These are phyloP conservation scores for Cololabis saira DNA, from an alignment of 2,113 vertebrate species.

Conservation along the genomic window DNA sequence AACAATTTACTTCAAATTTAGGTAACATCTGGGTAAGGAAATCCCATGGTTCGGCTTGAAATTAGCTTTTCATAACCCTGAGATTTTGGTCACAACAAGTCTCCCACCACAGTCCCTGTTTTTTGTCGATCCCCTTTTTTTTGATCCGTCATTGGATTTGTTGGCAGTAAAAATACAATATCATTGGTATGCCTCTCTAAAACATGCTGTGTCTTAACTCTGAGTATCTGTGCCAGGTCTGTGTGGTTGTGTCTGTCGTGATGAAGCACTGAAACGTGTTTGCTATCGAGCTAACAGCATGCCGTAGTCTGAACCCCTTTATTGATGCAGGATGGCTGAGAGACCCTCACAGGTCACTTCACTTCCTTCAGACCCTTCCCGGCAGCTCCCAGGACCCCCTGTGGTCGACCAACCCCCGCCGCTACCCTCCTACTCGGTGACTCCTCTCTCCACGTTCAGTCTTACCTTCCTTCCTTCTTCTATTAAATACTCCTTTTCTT, in stretches of 20 bases:
- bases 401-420: constrained; percentile 12
- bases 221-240: constrained; percentile 53
- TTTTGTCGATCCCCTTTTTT: background rate
- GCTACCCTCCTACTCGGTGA: background rate
- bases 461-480: constrained; percentile 7
- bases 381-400: constrained; percentile 52
- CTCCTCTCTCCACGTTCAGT: background rate
- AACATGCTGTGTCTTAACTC: background rate
- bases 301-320: constrained; percentile 45
- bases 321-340: constrained; percentile 51
- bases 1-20: too few species aligned
- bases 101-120: too few species aligned
- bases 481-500: constrained; percentile 28
- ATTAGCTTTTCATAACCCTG: too few species aligned
- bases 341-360: constrained; percentile 36
- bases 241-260: constrained; percentile 44
- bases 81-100: too few species aligned
- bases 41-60: too few species aligned
- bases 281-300: constrained; percentile 50
- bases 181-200: background rate
- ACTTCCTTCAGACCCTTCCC: constrained; percentile 34
- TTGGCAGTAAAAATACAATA: constrained; percentile 4
- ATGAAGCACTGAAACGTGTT: constrained; percentile 48
- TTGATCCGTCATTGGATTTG: constrained; percentile 4
- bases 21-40: too few species aligned